These are phyloP conservation scores for Drosophila macrospina DNA, from an alignment of 2,888 invertebrate species.

Conservation along the genomic window DNA sequence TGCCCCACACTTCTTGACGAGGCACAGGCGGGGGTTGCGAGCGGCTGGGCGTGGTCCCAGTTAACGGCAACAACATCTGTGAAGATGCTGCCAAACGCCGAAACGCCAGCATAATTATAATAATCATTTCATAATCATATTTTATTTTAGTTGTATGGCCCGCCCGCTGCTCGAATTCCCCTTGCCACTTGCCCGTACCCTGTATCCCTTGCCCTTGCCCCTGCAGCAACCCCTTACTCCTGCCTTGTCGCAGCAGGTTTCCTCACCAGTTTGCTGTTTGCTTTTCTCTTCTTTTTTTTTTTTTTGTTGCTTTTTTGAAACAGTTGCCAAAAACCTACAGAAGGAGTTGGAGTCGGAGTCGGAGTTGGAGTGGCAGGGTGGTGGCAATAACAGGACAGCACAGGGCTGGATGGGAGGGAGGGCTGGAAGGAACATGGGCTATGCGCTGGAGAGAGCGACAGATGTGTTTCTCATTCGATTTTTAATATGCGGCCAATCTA, in stretches of 20 bases:
- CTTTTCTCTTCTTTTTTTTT: slow-evolving; percentile 2
- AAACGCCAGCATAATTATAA: slow-evolving; percentile 82
- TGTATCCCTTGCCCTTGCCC: too few species aligned
- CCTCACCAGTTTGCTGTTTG: slow-evolving; percentile 34
- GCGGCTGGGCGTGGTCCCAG: slow-evolving; percentile 60
- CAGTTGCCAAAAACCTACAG: slow-evolving; percentile 68
- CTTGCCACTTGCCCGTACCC: slow-evolving; percentile 24
- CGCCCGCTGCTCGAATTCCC: slow-evolving; percentile 56
- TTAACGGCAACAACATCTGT: slow-evolving; percentile 83
- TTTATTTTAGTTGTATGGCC: slow-evolving; percentile 71
- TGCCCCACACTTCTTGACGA: background rate
- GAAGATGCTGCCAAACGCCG: slow-evolving; percentile 70
- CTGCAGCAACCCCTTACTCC: background rate
- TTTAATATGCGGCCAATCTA: slow-evolving; percentile 86
- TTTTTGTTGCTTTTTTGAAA: slow-evolving; percentile 49
- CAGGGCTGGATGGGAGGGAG: background rate
- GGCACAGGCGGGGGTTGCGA: slow-evolving; percentile 6
- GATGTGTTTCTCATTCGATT: slow-evolving; percentile 86
- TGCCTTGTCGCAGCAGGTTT: slow-evolving; percentile 54
- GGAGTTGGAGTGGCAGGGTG: slow-evolving; percentile 3
- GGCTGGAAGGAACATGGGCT: slow-evolving; percentile 1
- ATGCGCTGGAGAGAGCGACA: slow-evolving; percentile 77
- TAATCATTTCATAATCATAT: slow-evolving; percentile 84
- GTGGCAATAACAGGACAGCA: background rate
- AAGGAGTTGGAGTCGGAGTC: slow-evolving; percentile 13